Conservation (phyloP, 2,888 invertebrate species). For the Podotricha telesiphe region DNA sequence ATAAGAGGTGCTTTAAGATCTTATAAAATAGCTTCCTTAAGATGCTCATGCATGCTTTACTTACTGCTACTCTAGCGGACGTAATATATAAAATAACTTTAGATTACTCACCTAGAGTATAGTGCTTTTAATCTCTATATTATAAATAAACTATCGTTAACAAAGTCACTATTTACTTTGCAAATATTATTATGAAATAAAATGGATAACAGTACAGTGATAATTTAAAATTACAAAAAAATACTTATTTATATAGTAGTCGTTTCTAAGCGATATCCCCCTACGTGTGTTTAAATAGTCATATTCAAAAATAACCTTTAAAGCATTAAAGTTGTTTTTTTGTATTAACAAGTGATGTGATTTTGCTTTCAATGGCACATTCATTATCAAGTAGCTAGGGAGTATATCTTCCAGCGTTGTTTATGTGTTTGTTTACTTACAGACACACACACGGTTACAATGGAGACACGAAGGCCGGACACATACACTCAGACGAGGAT, state of each 20-base stretch:
- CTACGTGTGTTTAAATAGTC: no score
- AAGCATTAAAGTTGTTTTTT: background rate
- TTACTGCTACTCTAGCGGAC: background rate
- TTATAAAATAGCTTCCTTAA: background rate
- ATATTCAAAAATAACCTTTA: background rate
- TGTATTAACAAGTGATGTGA: background rate
- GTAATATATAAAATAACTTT: constrained; percentile 1
- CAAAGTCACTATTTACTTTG: no score
- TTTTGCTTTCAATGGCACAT: background rate
- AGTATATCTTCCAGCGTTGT: background rate
- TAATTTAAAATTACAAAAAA: no score
- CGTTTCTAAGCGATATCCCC: no score
- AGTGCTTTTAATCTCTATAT: background rate
- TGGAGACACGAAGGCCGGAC: constrained; percentile 77
- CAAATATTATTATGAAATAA: no score
- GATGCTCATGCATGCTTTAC: background rate
- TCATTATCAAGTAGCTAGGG: background rate
- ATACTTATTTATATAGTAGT: no score
- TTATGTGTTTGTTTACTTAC: constrained; percentile 36
- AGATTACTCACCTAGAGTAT: background rate
- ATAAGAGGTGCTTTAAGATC: background rate
- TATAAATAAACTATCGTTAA: background rate
- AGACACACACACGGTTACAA: constrained; percentile 79
- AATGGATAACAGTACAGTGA: background rate
- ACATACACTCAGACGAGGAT: constrained; percentile 79